A percentile compares a stretch with the other conserved stretches of the same genome.
These are phyloP conservation scores for Alouatta palliata DNA, from an alignment of 2,113 vertebrate species.

Conservation along the genomic window DNA sequence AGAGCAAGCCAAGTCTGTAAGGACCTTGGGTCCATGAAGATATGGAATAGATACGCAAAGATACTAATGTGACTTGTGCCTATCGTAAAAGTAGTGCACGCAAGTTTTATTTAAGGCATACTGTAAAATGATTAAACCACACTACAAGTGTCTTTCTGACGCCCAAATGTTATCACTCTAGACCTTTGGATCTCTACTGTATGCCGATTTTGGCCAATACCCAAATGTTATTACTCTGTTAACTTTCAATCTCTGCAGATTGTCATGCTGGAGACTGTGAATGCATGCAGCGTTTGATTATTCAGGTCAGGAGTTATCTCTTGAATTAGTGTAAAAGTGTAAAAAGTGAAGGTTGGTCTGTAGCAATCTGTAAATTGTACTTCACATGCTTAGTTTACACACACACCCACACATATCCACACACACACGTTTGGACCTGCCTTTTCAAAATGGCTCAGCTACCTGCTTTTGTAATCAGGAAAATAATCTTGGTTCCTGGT, in stretches of 20 bases:
- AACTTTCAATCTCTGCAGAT: neutral
- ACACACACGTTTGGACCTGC: neutral
- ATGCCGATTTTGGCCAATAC: neutral
- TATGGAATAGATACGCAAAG: neutral
- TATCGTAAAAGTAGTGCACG: accelerated
- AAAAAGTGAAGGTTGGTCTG: neutral
- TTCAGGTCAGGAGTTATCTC: accelerated
- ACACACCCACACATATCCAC: accelerated
- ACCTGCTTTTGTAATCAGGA: neutral
- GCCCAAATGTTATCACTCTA: too few species aligned
- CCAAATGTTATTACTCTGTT: too few species aligned
- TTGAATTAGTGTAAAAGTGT: neutral
- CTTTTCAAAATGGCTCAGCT: neutral
- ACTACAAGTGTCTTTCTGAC: neutral
- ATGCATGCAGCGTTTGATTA: neutral
- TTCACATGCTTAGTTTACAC: neutral
- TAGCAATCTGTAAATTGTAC: neutral
- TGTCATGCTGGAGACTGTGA: too few species aligned
- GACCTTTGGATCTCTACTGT: too few species aligned
- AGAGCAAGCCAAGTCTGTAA: neutral
- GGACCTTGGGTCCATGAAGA: neutral
- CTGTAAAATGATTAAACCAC: neutral
- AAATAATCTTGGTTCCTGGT: neutral
- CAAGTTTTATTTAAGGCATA: neutral
- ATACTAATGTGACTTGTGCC: too few species aligned